Percentiles rank a stretch among this genome's conserved stretches.
Conservation (phyloP, 2,888 invertebrate species). For the Drosophila sordidula region DNA sequence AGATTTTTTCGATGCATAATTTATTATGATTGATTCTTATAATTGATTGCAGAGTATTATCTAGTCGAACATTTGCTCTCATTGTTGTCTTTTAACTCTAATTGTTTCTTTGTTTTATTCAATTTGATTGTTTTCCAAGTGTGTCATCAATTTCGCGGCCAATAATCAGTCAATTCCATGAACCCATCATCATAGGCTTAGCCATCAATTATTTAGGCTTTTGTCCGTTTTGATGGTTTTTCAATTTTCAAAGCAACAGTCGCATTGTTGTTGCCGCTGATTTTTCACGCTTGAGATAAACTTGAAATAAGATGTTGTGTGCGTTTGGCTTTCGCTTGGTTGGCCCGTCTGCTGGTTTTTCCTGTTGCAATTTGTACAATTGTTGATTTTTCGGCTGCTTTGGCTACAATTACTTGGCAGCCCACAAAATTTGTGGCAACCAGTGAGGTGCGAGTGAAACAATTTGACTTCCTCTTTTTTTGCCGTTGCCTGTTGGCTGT, state of each 20-base stretch:
- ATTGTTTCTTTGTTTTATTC: neutral
- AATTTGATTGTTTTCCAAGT: constrained; percentile 15
- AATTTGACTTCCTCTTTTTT: constrained; percentile 58
- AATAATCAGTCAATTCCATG: constrained; percentile 34
- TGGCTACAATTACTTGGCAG: constrained; percentile 47
- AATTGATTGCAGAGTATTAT: constrained; percentile 3
- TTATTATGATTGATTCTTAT: too few species aligned
- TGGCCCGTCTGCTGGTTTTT: constrained; percentile 61
- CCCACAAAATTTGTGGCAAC: constrained; percentile 61
- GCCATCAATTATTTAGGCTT: constrained; percentile 32
- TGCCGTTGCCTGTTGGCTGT: constrained; percentile 6
- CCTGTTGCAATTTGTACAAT: constrained; percentile 71
- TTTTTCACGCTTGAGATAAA: constrained; percentile 67
- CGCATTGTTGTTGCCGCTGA: constrained; percentile 14
- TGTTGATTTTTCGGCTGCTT: constrained; percentile 60
- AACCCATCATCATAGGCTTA: constrained; percentile 32
- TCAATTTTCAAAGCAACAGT: constrained; percentile 20
- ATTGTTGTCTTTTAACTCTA: neutral
- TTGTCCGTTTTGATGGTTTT: constrained; percentile 26
- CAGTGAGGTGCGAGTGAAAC: constrained; percentile 28
- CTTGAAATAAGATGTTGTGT: constrained; percentile 57
- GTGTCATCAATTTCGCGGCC: constrained; percentile 38
- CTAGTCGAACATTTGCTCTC: neutral
- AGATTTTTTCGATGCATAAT: too few species aligned
- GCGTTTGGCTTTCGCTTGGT: constrained; percentile 60